A percentile compares a stretch with the other conserved stretches of the same genome.
These are phyloP conservation scores for Microcebus ravelobensis DNA, from an alignment of 2,113 vertebrate genomes.

Conservation along the genomic window DNA sequence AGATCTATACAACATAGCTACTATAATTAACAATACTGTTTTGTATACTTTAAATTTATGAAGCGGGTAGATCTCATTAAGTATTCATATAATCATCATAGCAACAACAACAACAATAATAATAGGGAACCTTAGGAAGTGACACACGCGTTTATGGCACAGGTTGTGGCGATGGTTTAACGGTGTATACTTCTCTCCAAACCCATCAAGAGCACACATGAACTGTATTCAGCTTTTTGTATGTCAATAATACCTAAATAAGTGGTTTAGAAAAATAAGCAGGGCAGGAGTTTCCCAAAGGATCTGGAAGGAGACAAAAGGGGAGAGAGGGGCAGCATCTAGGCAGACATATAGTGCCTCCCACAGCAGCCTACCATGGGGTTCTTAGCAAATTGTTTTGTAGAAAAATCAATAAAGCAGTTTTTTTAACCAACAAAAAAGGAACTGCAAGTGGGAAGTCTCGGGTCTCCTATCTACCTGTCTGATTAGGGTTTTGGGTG, in stretches of 20 bases:
- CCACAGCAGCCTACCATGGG: neutral
- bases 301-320: neutral
- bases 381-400: neutral
- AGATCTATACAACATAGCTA: neutral
- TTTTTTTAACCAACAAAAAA: neutral
- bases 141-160: neutral
- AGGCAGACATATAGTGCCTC: neutral
- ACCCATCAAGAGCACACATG: neutral
- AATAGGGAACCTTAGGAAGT: neutral
- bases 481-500: neutral
- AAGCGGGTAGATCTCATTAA: neutral
- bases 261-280: neutral
- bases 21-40: neutral
- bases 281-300: neutral
- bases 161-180: neutral
- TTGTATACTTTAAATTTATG: neutral
- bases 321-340: neutral
- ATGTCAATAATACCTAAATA: neutral
- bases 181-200: neutral
- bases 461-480: neutral
- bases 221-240: neutral
- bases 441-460: neutral
- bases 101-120: neutral
- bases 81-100: neutral
- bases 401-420: slow-evolving; percentile 33